Conservation (phyloP, 2,113 vertebrate genomes). For the Agelaius tricolor region DNA sequence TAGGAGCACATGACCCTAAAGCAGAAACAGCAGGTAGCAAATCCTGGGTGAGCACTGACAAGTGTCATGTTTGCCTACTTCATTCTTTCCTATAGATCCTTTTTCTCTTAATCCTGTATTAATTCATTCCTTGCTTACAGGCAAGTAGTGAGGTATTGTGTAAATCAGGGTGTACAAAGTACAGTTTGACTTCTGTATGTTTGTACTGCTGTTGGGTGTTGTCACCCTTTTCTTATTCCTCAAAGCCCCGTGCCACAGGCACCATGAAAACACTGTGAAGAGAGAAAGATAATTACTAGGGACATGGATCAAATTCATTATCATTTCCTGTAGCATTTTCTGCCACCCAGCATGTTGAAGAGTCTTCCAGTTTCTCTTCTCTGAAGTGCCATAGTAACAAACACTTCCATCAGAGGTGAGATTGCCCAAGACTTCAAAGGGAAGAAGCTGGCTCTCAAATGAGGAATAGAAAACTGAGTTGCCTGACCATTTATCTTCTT, state of each 20-base stretch:
- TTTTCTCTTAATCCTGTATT: neutral
- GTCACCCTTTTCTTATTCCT: neutral
- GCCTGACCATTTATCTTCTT: conserved; percentile 18
- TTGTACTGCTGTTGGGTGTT: conserved; percentile 36
- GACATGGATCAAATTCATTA: neutral
- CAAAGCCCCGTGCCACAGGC: neutral
- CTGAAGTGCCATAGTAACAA: conserved; percentile 52
- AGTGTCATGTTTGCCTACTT: neutral
- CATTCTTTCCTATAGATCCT: neutral
- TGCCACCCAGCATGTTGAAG: neutral
- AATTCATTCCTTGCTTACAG: conserved; percentile 42
- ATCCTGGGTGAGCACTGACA: neutral
- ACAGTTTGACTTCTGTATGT: neutral
- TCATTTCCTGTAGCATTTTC: conserved; percentile 8
- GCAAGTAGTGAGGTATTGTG: conserved; percentile 16
- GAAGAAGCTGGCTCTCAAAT: neutral
- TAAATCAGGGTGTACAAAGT: conserved; percentile 27
- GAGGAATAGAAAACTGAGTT: neutral
- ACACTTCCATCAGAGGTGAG: neutral
- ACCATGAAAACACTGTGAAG: conserved; percentile 39
- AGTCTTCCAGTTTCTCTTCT: conserved; percentile 41
- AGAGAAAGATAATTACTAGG: conserved; percentile 10
- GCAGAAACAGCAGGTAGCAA: conserved; percentile 26
- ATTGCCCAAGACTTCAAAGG: neutral
- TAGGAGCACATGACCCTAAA: neutral